phyloP scores from a whole-genome alignment of 2,888 invertebrate genomes.

The Pterostichus madidus region DNA sequence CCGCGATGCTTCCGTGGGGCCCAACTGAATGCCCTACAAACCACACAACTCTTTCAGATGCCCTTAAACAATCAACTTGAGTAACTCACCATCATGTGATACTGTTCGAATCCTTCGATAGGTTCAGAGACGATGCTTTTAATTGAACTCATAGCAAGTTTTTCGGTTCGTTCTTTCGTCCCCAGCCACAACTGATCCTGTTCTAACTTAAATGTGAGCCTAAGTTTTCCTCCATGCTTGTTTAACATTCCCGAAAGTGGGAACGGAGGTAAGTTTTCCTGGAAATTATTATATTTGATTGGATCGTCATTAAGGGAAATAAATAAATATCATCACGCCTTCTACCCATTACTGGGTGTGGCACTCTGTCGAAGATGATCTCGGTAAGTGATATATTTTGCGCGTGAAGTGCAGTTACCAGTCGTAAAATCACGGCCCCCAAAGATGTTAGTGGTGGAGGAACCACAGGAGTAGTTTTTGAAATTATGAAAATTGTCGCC shows the following conservation, averaged over 20 bases:
- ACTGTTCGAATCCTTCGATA: constrained; percentile 93
- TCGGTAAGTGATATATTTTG: too few relatives aligned
- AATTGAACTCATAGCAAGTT: constrained; percentile 93
- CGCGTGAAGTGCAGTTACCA: too few relatives aligned
- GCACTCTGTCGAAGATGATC: too few relatives aligned
- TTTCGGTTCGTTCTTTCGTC: constrained; percentile 95
- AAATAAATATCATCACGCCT: too few relatives aligned
- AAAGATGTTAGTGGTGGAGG: too few relatives aligned
- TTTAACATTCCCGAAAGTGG: constrained; percentile 95
- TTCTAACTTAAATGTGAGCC: constrained; percentile 94
- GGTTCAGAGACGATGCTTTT: constrained; percentile 90
- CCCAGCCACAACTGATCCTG: constrained; percentile 94
- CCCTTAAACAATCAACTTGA: too few relatives aligned
- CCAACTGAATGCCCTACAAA: constrained; percentile 93
- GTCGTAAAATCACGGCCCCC: too few relatives aligned
- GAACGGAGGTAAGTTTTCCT: constrained; percentile 89
- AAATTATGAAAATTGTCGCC: too few relatives aligned
- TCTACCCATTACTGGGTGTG: too few relatives aligned
- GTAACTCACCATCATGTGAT: constrained; percentile 95
- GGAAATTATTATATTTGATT: constrained; percentile 70
- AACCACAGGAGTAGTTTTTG: too few relatives aligned
- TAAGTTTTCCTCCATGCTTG: constrained; percentile 92
- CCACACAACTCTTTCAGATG: too few relatives aligned
- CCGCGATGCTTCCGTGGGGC: constrained; percentile 93
- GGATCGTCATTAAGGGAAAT: background rate